These are phyloP conservation scores for Narcine bancroftii DNA, from an alignment of 2,113 vertebrate species.

Conservation along the genomic window DNA sequence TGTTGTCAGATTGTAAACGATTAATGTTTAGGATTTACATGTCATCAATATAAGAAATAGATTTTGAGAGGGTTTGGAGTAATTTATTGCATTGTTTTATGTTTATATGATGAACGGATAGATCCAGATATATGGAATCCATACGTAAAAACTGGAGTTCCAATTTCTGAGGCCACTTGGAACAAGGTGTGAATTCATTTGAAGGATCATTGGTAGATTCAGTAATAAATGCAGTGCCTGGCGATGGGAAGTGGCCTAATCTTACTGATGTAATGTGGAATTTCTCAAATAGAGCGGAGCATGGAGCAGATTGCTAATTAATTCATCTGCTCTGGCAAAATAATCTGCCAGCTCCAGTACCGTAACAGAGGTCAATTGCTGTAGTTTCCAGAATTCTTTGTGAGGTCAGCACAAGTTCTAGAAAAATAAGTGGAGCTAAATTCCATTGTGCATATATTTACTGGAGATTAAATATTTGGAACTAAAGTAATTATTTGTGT, in stretches of 20 bases:
- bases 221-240: not conserved
- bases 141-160: not conserved
- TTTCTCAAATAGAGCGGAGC: conserved; percentile 25
- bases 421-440: not conserved
- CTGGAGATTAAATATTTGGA: not conserved
- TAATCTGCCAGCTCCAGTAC: not conserved
- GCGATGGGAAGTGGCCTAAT: not conserved
- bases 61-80: not conserved
- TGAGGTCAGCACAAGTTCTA: not conserved
- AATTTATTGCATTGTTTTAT: conserved; percentile 8
- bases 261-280: conserved; percentile 18
- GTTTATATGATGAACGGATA: not conserved
- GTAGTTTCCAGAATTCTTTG: not conserved
- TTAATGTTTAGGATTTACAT: not conserved
- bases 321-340: not conserved
- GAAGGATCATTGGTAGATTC: not conserved
- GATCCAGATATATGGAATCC: not conserved
- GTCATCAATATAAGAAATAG: not conserved
- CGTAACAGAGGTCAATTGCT: no score
- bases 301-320: conserved; percentile 24
- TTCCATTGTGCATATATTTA: not conserved
- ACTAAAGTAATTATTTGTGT: not conserved
- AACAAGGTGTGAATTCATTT: conserved; percentile 17
- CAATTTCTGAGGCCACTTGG: not conserved
- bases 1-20: not conserved